Base-by-base conservation (phyloP, 2,113 vertebrate genomes). In the Centropus unirufus region DNA sequence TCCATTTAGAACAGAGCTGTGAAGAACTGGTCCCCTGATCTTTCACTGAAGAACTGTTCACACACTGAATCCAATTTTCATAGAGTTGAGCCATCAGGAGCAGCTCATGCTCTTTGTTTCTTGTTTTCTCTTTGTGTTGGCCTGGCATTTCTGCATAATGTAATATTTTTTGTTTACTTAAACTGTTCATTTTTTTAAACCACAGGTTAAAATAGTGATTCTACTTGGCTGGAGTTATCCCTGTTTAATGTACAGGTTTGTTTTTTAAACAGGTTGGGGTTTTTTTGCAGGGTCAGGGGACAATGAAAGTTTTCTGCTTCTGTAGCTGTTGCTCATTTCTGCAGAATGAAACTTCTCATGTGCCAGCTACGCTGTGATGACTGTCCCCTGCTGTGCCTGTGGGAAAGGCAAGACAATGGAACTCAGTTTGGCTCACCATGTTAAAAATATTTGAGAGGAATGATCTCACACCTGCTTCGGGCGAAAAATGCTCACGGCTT, bases 391-490 rank as follows among this genome's bases (percentile, higher is more conserved):
- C 94, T 93, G 90, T 94, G 88, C 93, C 55, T 77, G 76, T 94
- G 89, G 89, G 63, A 90, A 92, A 46, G 46, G 72, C 78, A 29
- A 89, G 92, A 93, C 86, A 92, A 78, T 90, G 42, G 68, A 86
- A 86, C 55, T 85, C 70, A 88, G 46, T 90, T 90, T 90, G 88
- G 68, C 72, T 93, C 79, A 74, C 82, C 34, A 39, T 42, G 59
- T 83, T 63, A 87, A 77, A 96, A 90, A n/a, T 75, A 90, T 5
- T 86, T 74, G 72, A 83, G 83, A 92, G 23, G 34, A 90, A 81
- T 92, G 94, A 93, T 81, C 90, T 94, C 95, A 92, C 90, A 94
- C 96, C 96, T 95, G 89, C 96, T 95, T 67, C 90, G 52, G 95
- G 92, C 96, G 95, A 90, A 69, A 92, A 90, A 74, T 92, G 76